Evolutionary conservation across 2,888 invertebrate genomes (phyloP), one percentile per base, ranked within the genome.

Genomic region (Drosophila nigritarsus): DNA sequence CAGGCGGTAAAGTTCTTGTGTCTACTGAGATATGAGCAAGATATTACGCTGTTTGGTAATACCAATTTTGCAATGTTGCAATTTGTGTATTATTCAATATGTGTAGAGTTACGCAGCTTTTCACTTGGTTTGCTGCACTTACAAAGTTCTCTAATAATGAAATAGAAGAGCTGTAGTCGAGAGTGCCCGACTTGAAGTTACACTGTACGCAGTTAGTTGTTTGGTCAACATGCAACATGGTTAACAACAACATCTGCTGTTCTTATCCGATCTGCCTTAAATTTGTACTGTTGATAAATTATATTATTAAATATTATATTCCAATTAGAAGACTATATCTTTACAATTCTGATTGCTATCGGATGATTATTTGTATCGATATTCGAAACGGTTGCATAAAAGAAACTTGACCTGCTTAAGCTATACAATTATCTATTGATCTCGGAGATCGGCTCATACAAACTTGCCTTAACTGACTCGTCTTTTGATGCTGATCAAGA

Each of bases 41-140:
- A 78, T 78, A 78, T 64, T 1, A 1, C 27, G 8, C 11, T 59
- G 7, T 65, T 59, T 51, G 42, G 53, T 49, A 60, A 63, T 55
- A 24, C 72, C 32, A 65, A 71, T 74, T 77, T 50, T 24, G 24
- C 24, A n/a, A 6, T 70, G 73, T 71, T 62, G 70, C 30, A 62
- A 62, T 40, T 6, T 15, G 13, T 42, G 13, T 20, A 20, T 13
- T 20, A 45, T 3, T 45, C 20, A n/a, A n/a, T 40, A n/a, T 1
- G 11, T 20, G n/a, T n/a, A n/a, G n/a, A n/a, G n/a, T n/a, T n/a
- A n/a, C n/a, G n/a, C n/a, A n/a, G n/a, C n/a, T 11, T 13, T 42
- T 13, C 13, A 42, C 1, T 20, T 20, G 13, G 3, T 42, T 13
- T 11, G 1, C 40, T 9, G n/a, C 40, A n/a, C n/a, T n/a, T 42